phyloP scores from a whole-genome alignment of 2,888 invertebrate genomes.

The Pinctada fucata region DNA sequence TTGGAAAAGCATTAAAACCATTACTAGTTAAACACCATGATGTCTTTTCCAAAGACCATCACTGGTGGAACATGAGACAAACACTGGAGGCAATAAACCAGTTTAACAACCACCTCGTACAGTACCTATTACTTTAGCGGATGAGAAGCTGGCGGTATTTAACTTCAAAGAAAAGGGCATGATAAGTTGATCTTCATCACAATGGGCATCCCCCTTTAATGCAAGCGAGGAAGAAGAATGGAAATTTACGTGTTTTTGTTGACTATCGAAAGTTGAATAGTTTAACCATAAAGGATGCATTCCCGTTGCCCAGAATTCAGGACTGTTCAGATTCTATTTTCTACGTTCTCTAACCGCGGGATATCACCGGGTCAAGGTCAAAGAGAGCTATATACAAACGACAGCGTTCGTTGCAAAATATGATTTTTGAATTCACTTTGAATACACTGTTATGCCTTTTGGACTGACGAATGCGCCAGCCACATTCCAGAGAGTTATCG shows the following conservation, averaged over 20 bases:
- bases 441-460: constrained; percentile 28
- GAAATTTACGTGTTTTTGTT: constrained; percentile 20
- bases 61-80: constrained; percentile 38
- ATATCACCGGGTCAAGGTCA: constrained; percentile 25
- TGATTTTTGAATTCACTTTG: constrained; percentile 15
- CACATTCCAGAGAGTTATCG: neutral
- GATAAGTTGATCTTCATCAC: constrained; percentile 28
- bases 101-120: constrained; percentile 34
- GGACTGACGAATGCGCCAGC: constrained; percentile 3
- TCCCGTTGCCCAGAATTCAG: constrained; percentile 29
- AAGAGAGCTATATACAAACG: constrained; percentile 17
- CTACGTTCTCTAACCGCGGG: constrained; percentile 5
- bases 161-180: constrained; percentile 26
- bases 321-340: constrained; percentile 5
- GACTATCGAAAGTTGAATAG: constrained; percentile 28
- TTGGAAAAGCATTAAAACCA: constrained; percentile 3
- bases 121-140: constrained; percentile 34
- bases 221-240: constrained; percentile 27
- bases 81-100: constrained; percentile 32
- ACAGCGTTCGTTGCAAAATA: constrained; percentile 30
- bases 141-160: neutral
- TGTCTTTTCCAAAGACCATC: constrained; percentile 34
- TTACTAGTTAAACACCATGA: constrained; percentile 25
- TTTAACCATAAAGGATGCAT: constrained; percentile 22
- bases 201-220: constrained; percentile 31